Conservation (phyloP, 2,797 vertebrate species). For the Thunnus albacares region DNA sequence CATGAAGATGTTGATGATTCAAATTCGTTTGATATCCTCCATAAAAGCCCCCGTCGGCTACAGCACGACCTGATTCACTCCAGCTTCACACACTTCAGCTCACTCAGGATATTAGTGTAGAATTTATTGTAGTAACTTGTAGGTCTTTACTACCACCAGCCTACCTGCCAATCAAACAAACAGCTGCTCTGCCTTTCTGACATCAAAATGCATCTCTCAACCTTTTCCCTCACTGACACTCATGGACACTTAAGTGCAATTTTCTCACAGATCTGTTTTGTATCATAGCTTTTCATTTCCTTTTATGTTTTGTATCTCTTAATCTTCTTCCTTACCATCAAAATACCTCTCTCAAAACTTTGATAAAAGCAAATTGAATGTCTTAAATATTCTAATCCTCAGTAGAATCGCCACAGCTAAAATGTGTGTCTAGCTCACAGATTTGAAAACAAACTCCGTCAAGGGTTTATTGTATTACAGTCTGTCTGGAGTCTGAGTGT, state of each 20-base stretch:
- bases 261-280: constrained; percentile 21
- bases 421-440: background rate
- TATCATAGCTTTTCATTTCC: background rate
- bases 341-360: background rate
- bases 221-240: background rate
- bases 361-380: background rate
- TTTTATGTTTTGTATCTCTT: background rate
- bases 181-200: background rate
- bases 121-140: background rate
- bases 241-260: constrained; percentile 6
- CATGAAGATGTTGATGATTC: constrained; percentile 38
- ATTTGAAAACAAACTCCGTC: background rate
- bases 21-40: constrained; percentile 52
- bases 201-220: background rate
- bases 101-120: background rate
- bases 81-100: constrained; percentile 2
- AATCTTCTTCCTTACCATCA: background rate
- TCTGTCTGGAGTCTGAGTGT: background rate
- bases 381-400: background rate
- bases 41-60: background rate
- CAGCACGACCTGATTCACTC: constrained; percentile 25
- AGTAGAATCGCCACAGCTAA: background rate
- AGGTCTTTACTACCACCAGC: background rate
- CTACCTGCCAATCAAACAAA: constrained; percentile 3
- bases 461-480: background rate